A percentile compares a stretch with the other conserved stretches of the same genome.
phyloP scores from a whole-genome alignment of 2,797 vertebrate species.

The Chanos chanos region DNA sequence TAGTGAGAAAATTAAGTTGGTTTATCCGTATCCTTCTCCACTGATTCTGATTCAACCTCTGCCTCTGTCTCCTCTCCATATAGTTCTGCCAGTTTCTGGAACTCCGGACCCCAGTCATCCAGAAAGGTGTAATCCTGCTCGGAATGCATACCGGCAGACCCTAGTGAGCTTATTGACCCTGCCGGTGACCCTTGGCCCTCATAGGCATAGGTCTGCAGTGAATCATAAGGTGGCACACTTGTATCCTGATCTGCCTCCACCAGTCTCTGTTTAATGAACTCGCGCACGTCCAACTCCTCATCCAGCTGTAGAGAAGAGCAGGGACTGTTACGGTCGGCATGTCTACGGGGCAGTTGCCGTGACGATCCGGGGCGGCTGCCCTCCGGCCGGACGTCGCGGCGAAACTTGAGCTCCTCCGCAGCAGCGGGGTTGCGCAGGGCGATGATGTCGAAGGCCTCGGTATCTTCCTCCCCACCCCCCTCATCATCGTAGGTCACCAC shows the following conservation, averaged over 20 bases:
- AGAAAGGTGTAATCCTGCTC: constrained; percentile 93
- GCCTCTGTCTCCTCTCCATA: constrained; percentile 82
- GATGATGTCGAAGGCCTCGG: constrained; percentile 95
- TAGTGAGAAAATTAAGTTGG: constrained; percentile 78
- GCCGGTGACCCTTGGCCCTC: constrained; percentile 90
- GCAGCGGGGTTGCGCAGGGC: constrained; percentile 90
- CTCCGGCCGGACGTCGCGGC: constrained; percentile 88
- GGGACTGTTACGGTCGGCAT: constrained; percentile 64
- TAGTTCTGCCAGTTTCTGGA: constrained; percentile 93
- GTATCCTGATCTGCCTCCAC: constrained; percentile 87
- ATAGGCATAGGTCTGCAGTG: constrained; percentile 95
- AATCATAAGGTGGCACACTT: constrained; percentile 92
- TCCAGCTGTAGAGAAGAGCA: constrained; percentile 45
- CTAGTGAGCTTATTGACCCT: constrained; percentile 91
- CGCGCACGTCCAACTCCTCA: constrained; percentile 79
- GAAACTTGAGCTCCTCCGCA: constrained; percentile 89
- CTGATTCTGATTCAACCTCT: constrained; percentile 20
- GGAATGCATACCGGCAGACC: constrained; percentile 81
- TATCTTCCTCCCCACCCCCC: constrained; percentile 95
- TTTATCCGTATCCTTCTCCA: constrained; percentile 69
- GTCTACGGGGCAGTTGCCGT: constrained; percentile 49
- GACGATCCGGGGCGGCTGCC: constrained; percentile 36
- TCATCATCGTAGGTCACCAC: constrained; percentile 97
- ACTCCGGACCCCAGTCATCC: constrained; percentile 92
- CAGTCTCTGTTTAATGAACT: constrained; percentile 89